Base-by-base conservation (phyloP, 1,140 invertebrate species). In the Aphaenogaster rudis region DNA sequence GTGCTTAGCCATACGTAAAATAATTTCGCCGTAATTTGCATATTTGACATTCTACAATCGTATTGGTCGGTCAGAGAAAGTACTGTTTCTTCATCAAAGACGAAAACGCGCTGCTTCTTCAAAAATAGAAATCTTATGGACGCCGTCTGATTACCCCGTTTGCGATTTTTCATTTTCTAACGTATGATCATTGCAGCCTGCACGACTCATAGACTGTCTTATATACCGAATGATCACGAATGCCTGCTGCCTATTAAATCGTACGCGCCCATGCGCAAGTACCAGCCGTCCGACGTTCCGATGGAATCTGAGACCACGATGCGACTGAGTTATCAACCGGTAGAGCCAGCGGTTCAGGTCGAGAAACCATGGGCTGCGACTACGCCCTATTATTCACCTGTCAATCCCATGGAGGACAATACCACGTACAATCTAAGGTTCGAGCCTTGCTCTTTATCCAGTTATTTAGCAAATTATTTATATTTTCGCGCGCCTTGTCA, bases 261-360 rank as follows among this genome's bases (percentile, higher is more conserved):
- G 0, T 95, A 88, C 66, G 92, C 92, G 15, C 94, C 94, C 6
- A 48, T 92, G 52, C 84, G 85, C 7, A 79, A 59, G 17, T 94
- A 96, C 57, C 94, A 95, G 84, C 93, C 94, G 52, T 93, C 96
- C 0, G 95, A 95, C 63, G 94, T 96, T 6, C 96, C 96, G 2
- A 95, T 97, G 94, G 96, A 97, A 86, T 93, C 93, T 90, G 93
- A 95, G 86, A 95, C 94, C 1, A 93, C 88, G 5, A 94, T 95
- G 92, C 92, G 88, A 50, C 76, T 94, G 39, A 95, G 95, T 86
- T 95, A 95, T 84, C 94, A 94, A 36, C 94, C 93, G 0, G 91
- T 94, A 2, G 91, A 91, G 33, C 28, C 67, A 2, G 33, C 79
- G 4, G 66, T 87, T 33, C 88, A 84, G 48, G 50, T 90, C 7